phyloP scores from a whole-genome alignment of 2,888 invertebrate genomes.

The Panorpa germanica region DNA sequence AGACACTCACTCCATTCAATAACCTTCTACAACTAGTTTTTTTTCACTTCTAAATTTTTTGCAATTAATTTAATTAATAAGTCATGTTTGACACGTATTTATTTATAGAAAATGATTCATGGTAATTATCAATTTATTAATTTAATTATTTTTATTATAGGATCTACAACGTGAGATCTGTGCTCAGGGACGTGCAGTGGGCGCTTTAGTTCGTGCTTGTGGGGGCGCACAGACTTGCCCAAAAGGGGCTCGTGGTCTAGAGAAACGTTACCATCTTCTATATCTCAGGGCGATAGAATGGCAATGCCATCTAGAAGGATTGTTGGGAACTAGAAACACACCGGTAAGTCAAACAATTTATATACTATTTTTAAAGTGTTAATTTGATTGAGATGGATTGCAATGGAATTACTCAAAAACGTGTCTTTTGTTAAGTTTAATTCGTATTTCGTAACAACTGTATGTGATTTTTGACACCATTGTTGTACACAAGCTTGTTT shows the following conservation, averaged over 20 bases:
- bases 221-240: conserved; percentile 19
- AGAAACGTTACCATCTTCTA: conserved; percentile 77
- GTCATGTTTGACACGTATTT: conserved; percentile 23
- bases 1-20: too few species aligned
- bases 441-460: too few species aligned
- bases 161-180: conserved; percentile 85
- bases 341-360: conserved; percentile 27
- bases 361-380: conserved; percentile 1
- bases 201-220: conserved; percentile 54
- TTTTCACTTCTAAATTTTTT: conserved; percentile 18
- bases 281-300: conserved; percentile 81
- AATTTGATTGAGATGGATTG: too few species aligned
- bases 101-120: conserved; percentile 20
- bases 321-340: conserved; percentile 45
- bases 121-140: conserved; percentile 12
- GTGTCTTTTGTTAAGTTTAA: too few species aligned
- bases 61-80: conserved; percentile 17
- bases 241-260: conserved; percentile 43
- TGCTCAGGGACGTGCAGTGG: conserved; percentile 75
- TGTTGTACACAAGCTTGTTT: too few species aligned
- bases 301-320: conserved; percentile 77
- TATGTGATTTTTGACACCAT: too few species aligned
- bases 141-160: conserved; percentile 31
- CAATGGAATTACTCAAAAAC: too few species aligned
- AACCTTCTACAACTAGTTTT: too few species aligned